Base-by-base conservation (phyloP, 2,797 vertebrate genomes). In the Glyptemys insculpta region DNA sequence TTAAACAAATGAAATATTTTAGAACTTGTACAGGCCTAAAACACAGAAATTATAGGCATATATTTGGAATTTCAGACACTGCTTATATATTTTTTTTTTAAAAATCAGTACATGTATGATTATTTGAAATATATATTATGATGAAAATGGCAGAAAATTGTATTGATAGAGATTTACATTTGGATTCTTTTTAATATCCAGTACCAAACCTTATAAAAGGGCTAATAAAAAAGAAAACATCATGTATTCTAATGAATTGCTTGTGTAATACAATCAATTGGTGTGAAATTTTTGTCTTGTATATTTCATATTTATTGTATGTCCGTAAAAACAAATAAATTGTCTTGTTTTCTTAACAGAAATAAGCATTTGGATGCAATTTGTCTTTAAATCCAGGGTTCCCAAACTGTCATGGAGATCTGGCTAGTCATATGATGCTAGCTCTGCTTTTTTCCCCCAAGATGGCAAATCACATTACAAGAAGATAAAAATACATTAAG, bases 251-350 rank as follows among this genome's bases (percentile, higher is more conserved):
- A 92, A 93, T 96, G 81, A 85, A 90, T 93, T 95, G 68, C 94
- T 94, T 97, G 47, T 97, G 47, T 95, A 96, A 96, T 96, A 74
- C 94, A 96, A 87, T 97, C 81, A 87, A 82, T 96, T 97, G 81
- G 59, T 95, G 89, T 97, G 95, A 94, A 94, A 53, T 87, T 96
- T 97, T 94, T 96, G 94, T 96, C 97, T 85, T 96, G 96, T 95
- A 88, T 95, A 83, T 15, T 86, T 25, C 74, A 53, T 96, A 92
- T 96, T 97, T 96, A 97, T 97, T 97, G 78, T 89, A 65, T 95
- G 79, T 97, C 79, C 90, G 85, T 96, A 95, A 94, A 97, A 98
- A 96, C 96, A 97, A 94, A 97, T 89, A 93, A 91, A 90, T 54
- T 10, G 92, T 92, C 89, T 92, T 97, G 92, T 93, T 97, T 92